Evolutionary conservation across 2,888 invertebrate genomes (phyloP).

Genomic region (Coremacera marginata): DNA sequence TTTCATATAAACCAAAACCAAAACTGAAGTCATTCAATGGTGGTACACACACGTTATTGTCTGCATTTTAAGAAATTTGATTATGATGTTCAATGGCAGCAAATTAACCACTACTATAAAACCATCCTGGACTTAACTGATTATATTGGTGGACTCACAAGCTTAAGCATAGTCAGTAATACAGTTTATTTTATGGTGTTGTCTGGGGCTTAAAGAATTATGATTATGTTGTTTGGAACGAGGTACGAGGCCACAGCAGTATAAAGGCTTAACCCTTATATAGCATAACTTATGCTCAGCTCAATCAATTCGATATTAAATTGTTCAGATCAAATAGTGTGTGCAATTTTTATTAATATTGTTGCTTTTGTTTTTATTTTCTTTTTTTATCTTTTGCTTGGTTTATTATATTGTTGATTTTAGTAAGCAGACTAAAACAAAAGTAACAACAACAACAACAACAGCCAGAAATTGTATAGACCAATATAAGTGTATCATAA

Average conservation of each 20-base stretch:
- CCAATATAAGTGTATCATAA: slow-evolving; percentile 47
- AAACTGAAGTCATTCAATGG: too few species aligned
- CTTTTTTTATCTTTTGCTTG: background rate
- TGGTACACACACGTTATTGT: background rate
- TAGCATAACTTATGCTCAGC: background rate
- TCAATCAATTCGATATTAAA: background rate
- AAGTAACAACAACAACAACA: background rate
- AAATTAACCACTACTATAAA: background rate
- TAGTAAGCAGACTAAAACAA: slow-evolving; percentile 21
- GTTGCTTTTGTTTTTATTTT: background rate
- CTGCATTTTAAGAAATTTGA: background rate
- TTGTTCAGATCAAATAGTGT: background rate
- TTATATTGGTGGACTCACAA: background rate
- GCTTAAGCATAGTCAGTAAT: background rate
- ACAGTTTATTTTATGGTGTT: slow-evolving; percentile 20
- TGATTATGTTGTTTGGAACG: slow-evolving; percentile 51
- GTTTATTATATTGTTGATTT: slow-evolving; percentile 33
- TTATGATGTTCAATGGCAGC: background rate
- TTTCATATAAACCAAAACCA: background rate
- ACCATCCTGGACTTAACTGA: background rate
- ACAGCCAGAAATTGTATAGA: slow-evolving; percentile 27
- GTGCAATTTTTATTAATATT: background rate
- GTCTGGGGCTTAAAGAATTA: slow-evolving; percentile 57
- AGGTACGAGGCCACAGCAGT: background rate
- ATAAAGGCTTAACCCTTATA: background rate